These are phyloP conservation scores for Arbacia lixula DNA, from an alignment of 53 echinoderm and acorn worm species.

Conservation along the genomic window DNA sequence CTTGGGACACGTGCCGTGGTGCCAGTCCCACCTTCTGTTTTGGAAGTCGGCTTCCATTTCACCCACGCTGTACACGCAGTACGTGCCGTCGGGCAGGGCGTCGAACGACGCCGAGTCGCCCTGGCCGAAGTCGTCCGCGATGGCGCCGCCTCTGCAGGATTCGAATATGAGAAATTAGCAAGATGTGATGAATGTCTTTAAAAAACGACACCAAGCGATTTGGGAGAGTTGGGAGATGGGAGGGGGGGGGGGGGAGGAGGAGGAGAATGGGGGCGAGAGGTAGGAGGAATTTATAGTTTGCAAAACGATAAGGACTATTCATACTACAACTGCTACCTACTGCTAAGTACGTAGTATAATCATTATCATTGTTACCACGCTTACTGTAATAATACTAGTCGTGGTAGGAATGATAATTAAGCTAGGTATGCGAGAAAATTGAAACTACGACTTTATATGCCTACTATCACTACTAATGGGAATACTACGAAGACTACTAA, in stretches of 20 bases:
- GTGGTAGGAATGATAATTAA: no score
- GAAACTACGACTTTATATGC: no score
- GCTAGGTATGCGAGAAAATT: no score
- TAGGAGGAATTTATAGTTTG: no score
- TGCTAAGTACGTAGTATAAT: no score
- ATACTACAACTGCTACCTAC: no score
- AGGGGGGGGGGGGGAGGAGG: no score
- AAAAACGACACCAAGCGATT: not conserved
- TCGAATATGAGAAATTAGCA: not conserved
- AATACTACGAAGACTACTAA: no score
- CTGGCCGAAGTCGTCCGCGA: constrained; percentile 19
- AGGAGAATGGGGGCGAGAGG: no score
- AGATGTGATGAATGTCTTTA: not conserved
- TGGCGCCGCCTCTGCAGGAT: not conserved
- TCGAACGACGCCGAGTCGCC: not conserved
- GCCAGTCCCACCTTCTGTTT: constrained; percentile 23
- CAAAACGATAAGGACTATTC: not conserved
- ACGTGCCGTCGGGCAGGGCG: constrained; percentile 8
- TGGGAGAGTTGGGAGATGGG: not conserved
- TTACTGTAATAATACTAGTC: no score
- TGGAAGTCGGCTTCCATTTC: not conserved
- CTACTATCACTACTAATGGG: no score
- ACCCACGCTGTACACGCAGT: constrained; percentile 38
- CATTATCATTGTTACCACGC: no score
- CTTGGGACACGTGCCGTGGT: constrained; percentile 15